Percentiles rank a stretch among this genome's conserved stretches.
These are phyloP conservation scores for Lochmaea capreae DNA, from an alignment of 2,888 invertebrate genomes.

Conservation along the genomic window DNA sequence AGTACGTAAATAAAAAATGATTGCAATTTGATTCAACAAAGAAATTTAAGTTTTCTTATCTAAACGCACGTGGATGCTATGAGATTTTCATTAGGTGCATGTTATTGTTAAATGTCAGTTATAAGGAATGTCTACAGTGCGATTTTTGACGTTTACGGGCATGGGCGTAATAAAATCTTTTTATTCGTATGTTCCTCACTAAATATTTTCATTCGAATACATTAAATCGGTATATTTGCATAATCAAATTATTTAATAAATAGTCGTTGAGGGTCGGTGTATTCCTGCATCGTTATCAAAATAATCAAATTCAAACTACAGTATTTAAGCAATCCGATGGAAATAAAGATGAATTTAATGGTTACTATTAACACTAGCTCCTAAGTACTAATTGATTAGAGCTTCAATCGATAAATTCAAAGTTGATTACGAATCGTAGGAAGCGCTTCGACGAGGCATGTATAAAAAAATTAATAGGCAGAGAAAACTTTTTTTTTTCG, in stretches of 20 bases:
- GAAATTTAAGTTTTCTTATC: too few relatives aligned
- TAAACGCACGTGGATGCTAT: too few relatives aligned
- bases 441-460: slow-evolving; percentile 12
- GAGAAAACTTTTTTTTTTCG: slow-evolving; percentile 7
- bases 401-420: slow-evolving; percentile 34
- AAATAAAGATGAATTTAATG: slow-evolving; percentile 28
- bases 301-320: slow-evolving; percentile 23
- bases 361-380: slow-evolving; percentile 23
- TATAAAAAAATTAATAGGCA: slow-evolving; percentile 2
- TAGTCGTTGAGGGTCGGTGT: slow-evolving; percentile 14
- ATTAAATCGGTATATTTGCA: slow-evolving; percentile 6
- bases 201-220: neutral
- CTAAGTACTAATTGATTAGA: slow-evolving; percentile 34
- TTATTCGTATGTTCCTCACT: neutral
- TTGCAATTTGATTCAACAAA: too few relatives aligned
- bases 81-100: too few relatives aligned
- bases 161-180: too few relatives aligned
- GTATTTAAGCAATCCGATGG: slow-evolving; percentile 26
- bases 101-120: too few relatives aligned
- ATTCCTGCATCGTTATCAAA: slow-evolving; percentile 23
- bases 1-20: too few relatives aligned
- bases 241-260: slow-evolving; percentile 23
- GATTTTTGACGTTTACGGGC: too few relatives aligned
- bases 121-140: too few relatives aligned
- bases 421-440: slow-evolving; percentile 28